Percentiles rank a stretch among this genome's conserved stretches.
phyloP scores from a whole-genome alignment of 1,140 invertebrate species.

The Drosophila littoralis region DNA sequence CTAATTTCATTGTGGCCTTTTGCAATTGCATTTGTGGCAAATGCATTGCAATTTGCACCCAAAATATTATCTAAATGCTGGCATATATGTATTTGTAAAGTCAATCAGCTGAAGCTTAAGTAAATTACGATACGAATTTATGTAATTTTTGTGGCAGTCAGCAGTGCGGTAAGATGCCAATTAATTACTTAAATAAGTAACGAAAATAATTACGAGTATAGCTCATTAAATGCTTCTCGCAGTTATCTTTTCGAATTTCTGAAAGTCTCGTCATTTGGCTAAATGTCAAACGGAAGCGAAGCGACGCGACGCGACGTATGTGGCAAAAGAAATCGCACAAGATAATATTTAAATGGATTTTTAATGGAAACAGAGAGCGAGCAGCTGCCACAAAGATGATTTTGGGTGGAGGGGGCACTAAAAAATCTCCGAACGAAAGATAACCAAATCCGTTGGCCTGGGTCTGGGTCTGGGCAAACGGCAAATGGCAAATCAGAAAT shows the following conservation, averaged over 20 bases:
- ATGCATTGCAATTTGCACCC: conserved; percentile 7
- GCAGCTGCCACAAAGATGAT: conserved; percentile 23
- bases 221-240: conserved; percentile 29
- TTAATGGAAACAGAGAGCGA: conserved; percentile 61
- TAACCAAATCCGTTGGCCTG: conserved; percentile 22
- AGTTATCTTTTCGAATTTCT: conserved; percentile 27
- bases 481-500: conserved; percentile 14
- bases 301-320: conserved; percentile 20
- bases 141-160: neutral
- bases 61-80: neutral
- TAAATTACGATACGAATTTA: conserved; percentile 19
- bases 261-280: conserved; percentile 47
- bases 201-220: conserved; percentile 27
- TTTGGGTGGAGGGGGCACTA: neutral
- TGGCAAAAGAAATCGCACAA: conserved; percentile 39
- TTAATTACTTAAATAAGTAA: conserved; percentile 12
- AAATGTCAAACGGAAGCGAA: conserved; percentile 58
- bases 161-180: neutral
- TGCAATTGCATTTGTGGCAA: conserved; percentile 32
- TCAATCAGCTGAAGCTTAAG: conserved; percentile 18
- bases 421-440: conserved; percentile 40
- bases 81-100: neutral
- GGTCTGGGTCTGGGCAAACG: too few species aligned
- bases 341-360: conserved; percentile 73
- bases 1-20: conserved; percentile 34